Conservation (phyloP, 2,888 invertebrate genomes). For the Leptothorax acervorum region DNA sequence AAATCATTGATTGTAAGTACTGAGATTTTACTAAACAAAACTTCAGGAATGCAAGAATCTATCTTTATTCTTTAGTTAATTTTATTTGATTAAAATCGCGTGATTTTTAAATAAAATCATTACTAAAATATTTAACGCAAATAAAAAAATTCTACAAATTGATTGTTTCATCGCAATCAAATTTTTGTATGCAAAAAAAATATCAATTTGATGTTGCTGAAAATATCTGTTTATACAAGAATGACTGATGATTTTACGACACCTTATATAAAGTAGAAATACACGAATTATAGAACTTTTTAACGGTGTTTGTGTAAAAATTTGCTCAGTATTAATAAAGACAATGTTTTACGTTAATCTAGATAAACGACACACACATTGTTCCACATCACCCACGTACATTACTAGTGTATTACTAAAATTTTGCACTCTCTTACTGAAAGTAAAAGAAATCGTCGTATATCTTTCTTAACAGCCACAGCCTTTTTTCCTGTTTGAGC, state of each 20-base stretch:
- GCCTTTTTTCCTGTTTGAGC: constrained; percentile 35
- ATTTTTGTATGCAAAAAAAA: background rate
- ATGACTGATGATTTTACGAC: background rate
- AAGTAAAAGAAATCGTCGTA: constrained; percentile 32
- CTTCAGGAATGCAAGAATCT: background rate
- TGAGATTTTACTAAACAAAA: background rate
- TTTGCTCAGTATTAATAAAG: constrained; percentile 17
- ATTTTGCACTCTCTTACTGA: background rate
- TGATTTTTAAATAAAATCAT: background rate
- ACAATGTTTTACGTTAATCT: constrained; percentile 17
- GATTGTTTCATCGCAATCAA: background rate
- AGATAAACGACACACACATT: constrained; percentile 22
- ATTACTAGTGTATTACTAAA: constrained; percentile 30
- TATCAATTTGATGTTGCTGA: background rate
- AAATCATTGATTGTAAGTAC: background rate
- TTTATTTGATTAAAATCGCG: background rate
- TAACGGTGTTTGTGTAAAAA: constrained; percentile 27
- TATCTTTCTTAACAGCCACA: constrained; percentile 25
- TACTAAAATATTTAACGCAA: background rate
- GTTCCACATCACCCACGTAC: constrained; percentile 5
- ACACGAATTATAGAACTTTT: background rate
- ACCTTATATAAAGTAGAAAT: background rate
- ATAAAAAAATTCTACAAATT: background rate
- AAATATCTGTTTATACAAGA: background rate
- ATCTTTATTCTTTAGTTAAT: background rate